Percentiles rank a stretch among this genome's conserved stretches.
Evolutionary conservation across 2,113 vertebrate genomes (phyloP).

Genomic region (Tyrannus savana): DNA sequence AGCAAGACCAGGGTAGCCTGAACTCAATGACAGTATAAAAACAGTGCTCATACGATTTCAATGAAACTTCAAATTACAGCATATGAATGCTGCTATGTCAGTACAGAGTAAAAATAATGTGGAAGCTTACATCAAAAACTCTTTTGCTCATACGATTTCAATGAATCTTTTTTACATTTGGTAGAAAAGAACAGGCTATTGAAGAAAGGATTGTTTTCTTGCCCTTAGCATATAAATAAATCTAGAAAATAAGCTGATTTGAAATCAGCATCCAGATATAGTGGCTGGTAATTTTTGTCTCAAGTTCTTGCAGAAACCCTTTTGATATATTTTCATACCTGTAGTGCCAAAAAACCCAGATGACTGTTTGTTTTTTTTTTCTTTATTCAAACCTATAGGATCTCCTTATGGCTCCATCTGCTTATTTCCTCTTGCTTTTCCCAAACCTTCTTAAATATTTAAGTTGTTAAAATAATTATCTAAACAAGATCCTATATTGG

Average conservation of each 20-base stretch:
- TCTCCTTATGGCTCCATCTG: not conserved
- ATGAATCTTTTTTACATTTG: not conserved
- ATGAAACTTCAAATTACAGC: not conserved
- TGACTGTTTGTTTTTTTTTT: not conserved
- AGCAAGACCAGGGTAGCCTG: not conserved
- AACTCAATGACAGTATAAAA: not conserved
- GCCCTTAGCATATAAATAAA: not conserved
- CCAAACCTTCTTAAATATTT: not conserved
- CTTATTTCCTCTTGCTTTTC: not conserved
- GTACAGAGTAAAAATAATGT: not conserved
- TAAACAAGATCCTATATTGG: not conserved
- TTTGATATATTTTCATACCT: not conserved
- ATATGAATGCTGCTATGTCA: not conserved
- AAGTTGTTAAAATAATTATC: not conserved
- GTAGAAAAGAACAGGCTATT: not conserved
- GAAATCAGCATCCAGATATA: not conserved
- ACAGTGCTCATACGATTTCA: too few species aligned
- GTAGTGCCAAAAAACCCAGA: not conserved
- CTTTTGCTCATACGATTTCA: not conserved
- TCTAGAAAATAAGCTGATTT: not conserved
- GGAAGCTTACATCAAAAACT: not conserved
- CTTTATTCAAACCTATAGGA: not conserved
- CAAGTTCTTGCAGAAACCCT: not conserved
- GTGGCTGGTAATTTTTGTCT: not conserved
- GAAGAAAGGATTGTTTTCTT: not conserved